Percentiles rank a stretch among this genome's conserved stretches.
phyloP scores from a whole-genome alignment of 1,140 invertebrate species.

The Sminthurinus signatus region DNA sequence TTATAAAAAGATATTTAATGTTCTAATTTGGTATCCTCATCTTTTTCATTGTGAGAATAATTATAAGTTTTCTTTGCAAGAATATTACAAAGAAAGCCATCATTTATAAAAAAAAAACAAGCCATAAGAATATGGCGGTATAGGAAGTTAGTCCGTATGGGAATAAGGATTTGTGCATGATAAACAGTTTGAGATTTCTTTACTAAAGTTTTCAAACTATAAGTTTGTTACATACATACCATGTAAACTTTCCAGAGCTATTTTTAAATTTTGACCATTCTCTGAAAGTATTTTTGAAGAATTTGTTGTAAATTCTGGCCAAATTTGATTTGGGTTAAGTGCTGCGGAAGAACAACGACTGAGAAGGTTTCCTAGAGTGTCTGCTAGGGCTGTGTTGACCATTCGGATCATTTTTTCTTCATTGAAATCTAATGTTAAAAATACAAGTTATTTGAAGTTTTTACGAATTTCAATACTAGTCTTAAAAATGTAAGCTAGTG shows the following conservation, averaged over 20 bases:
- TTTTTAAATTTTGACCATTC: constrained; percentile 52
- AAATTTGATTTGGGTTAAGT: constrained; percentile 69
- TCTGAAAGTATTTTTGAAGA: constrained; percentile 46
- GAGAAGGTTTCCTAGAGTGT: constrained; percentile 87
- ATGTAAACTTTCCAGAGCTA: constrained; percentile 53
- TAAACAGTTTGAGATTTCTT: not conserved
- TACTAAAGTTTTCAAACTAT: too few species aligned
- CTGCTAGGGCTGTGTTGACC: constrained; percentile 84
- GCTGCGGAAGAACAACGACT: constrained; percentile 65
- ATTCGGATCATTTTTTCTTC: constrained; percentile 65
- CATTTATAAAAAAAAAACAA: too few species aligned
- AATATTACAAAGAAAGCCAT: too few species aligned
- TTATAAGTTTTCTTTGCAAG: too few species aligned
- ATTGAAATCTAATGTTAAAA: constrained; percentile 87
- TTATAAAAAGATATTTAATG: too few species aligned
- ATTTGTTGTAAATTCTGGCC: constrained; percentile 55
- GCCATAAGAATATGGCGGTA: too few species aligned
- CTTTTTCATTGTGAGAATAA: too few species aligned
- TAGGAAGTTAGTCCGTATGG: too few species aligned
- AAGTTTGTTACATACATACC: constrained; percentile 47
- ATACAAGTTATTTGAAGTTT: constrained; percentile 27
- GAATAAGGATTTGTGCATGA: too few species aligned
- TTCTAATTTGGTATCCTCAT: too few species aligned
- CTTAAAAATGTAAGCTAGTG: too few species aligned
- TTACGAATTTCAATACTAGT: not conserved